Conservation (phyloP, 2,888 invertebrate genomes). For the Melieria picta region DNA sequence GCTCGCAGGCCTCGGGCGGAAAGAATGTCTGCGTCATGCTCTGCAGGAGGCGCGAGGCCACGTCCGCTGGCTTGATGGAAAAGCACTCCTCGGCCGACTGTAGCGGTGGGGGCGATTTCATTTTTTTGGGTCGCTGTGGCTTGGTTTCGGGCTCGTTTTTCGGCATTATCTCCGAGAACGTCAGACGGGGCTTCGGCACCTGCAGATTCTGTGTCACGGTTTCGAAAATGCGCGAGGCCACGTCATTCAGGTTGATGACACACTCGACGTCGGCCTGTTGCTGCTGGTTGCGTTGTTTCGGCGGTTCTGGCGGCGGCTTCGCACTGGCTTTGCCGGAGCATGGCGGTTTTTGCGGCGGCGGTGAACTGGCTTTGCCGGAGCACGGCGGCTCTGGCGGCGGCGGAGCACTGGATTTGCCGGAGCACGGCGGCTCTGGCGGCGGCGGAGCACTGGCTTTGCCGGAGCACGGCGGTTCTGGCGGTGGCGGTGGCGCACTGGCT, state of each 20-base stretch:
- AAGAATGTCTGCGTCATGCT: too few relatives aligned
- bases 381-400: not conserved
- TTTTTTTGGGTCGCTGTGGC: too few relatives aligned
- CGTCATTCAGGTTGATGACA: too few relatives aligned
- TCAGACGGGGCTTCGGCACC: too few relatives aligned
- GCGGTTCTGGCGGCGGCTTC: not conserved
- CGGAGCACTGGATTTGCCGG: not conserved
- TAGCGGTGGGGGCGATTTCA: not conserved
- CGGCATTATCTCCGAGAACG: not conserved
- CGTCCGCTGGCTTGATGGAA: not conserved
- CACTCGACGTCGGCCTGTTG: not conserved
- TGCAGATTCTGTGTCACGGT: too few relatives aligned
- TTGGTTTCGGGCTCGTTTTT: not conserved
- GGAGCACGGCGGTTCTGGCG: not conserved
- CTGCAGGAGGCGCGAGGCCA: not conserved
- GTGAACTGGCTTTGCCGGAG: not conserved
- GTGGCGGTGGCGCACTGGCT: not conserved
- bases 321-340: not conserved
- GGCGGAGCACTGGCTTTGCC: not conserved
- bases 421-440: too few relatives aligned
- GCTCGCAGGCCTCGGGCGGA: not conserved
- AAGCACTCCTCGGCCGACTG: not conserved
- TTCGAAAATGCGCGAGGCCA: too few relatives aligned
- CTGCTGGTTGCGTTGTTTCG: not conserved
- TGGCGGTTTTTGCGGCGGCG: conserved; percentile 5